Base-by-base conservation (phyloP, 2,888 invertebrate species). In the Neelides folsomi region DNA sequence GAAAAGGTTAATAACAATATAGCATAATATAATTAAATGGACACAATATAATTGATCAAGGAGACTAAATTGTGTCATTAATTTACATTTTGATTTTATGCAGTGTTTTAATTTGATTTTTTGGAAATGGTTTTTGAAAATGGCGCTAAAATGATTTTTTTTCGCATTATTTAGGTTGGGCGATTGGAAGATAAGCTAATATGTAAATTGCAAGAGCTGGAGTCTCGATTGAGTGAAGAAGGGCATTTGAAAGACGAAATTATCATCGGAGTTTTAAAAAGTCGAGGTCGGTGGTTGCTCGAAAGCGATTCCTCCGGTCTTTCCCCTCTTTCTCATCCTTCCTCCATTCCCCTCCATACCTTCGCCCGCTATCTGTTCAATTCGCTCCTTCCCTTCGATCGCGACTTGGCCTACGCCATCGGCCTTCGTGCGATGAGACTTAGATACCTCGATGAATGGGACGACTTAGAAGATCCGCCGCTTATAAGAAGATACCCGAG, bases 311-410 rank as follows among this genome's bases (percentile, higher is more conserved):
- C 72, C 76, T 27, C 27, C 27, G 27, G 27, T 7, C 27, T 27
- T 7, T 27, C 27, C 27, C 4, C 27, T 7, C 53, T 83, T 19
- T 81, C 86, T 59, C 85, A 85, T 69, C 81, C 85, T 0, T 81
- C 86, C 64, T 83, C 83, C 38, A 81, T 84, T 61, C 86, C 87
- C 15, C 85, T 86, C 77, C 86, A 87, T 68, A 85, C 84, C 40
- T 85, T 86, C 71, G 86, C 86, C 9, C 71, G 83, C 59, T 86
- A 81, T 71, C 75, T 86, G 59, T 87, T 87, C 73, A 77, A 82
- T 34, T 80, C 84, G 20, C 73, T 87, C 58, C 73, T 86, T 65
- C 79, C 81, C 44, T 77, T 79, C 59, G 83, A 86, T 68, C 78
- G 81, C 0, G 85, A 86, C 66, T 74, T 87, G 59, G 86, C 86